Conservation (phyloP, 2,888 invertebrate species). For the Drosophila incognita region DNA sequence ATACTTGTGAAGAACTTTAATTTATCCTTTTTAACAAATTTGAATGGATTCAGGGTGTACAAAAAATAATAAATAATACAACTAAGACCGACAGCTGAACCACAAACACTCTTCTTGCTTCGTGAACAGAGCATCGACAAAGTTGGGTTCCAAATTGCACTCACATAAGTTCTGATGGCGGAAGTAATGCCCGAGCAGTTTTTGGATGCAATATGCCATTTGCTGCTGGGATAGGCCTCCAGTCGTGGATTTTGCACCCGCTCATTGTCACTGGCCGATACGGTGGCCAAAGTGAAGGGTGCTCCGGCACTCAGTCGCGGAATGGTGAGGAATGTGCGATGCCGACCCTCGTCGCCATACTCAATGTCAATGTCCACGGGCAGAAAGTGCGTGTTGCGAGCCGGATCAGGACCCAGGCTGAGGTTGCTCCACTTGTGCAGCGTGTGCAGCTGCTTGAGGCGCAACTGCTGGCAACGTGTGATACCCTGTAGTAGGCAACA, state of each 20-base stretch:
- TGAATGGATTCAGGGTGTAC: not conserved
- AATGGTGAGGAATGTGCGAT: conserved; percentile 89
- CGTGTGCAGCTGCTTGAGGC: conserved; percentile 83
- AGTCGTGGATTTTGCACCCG: conserved; percentile 84
- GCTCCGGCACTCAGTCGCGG: conserved; percentile 90
- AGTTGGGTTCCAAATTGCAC: conserved; percentile 65
- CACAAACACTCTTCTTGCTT: not conserved
- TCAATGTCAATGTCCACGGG: conserved; percentile 86
- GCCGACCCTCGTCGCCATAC: conserved; percentile 83
- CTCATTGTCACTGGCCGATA: conserved; percentile 83
- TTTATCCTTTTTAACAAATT: not conserved
- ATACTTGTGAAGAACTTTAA: not conserved
- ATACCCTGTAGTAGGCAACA: conserved; percentile 8
- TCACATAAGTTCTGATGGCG: conserved; percentile 90
- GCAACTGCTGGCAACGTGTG: conserved; percentile 46
- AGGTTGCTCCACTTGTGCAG: conserved; percentile 89
- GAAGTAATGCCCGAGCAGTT: conserved; percentile 90
- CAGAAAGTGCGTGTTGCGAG: conserved; percentile 86
- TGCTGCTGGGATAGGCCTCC: conserved; percentile 88
- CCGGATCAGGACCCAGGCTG: conserved; percentile 88
- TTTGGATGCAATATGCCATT: conserved; percentile 87
- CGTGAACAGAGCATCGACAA: not conserved
- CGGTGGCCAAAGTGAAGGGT: conserved; percentile 89
- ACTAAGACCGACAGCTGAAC: not conserved
- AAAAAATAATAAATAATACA: not conserved